Conservation (phyloP, 2,797 vertebrate species). For the Pantherophis vulpinus region DNA sequence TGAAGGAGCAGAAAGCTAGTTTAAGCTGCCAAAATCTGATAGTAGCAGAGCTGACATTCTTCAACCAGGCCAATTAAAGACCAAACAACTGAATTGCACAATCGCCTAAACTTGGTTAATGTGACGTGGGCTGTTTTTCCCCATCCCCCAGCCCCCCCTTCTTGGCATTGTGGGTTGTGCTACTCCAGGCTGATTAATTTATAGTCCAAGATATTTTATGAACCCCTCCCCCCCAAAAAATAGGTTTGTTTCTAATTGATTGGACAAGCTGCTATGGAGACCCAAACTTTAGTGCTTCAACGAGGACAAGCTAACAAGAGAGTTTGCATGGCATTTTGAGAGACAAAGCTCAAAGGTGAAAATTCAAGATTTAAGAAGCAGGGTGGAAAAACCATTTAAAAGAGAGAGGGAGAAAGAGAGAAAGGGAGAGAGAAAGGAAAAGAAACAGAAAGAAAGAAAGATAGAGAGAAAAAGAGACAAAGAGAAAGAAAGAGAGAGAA, state of each 20-base stretch:
- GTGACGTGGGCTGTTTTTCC: not conserved
- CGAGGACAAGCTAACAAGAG: not conserved
- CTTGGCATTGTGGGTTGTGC: not conserved
- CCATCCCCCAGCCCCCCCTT: rapidly evolving
- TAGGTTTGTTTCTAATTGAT: not conserved
- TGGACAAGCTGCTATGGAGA: not conserved
- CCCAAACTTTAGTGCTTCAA: not conserved
- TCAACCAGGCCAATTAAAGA: not conserved
- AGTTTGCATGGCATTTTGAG: not conserved
- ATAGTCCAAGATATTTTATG: not conserved
- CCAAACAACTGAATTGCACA: not conserved
- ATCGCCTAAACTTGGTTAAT: not conserved
- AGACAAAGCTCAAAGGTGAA: not conserved
- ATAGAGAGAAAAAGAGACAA: rapidly evolving
- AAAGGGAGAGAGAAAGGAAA: not conserved
- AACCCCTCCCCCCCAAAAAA: not conserved
- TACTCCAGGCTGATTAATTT: not conserved
- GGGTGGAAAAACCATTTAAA: not conserved
- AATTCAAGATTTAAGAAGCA: not conserved
- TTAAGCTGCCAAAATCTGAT: not conserved
- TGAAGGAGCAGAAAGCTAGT: not conserved
- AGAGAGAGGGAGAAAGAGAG: not conserved
- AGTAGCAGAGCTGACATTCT: not conserved
- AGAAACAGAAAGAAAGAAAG: rapidly evolving
- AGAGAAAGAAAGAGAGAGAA: too few species aligned